phyloP scores from a whole-genome alignment of 2,888 invertebrate species.

The Stegana nigrithorax region DNA sequence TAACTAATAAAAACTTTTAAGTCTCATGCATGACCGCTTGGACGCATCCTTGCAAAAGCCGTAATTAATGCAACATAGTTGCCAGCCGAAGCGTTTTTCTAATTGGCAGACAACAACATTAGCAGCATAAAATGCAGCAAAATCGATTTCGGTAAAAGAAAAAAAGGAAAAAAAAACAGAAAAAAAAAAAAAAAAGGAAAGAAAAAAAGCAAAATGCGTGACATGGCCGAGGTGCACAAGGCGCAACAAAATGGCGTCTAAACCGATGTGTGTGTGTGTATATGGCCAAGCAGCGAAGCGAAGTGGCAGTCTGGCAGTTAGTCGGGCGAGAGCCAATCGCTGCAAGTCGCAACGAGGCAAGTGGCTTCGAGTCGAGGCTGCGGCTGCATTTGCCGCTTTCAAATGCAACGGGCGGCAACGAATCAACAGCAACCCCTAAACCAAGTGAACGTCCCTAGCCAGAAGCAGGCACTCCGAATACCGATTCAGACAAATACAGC shows the following conservation, averaged over 20 bases:
- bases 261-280: background rate
- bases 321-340: no score
- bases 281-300: no score
- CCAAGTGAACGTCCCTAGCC: slow-evolving; percentile 3
- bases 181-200: background rate
- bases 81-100: no score
- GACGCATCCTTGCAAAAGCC: no score
- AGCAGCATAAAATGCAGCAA: background rate
- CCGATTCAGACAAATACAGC: background rate
- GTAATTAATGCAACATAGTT: no score
- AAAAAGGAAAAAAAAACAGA: background rate
- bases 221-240: background rate
- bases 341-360: background rate
- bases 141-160: background rate
- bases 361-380: background rate
- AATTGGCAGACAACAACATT: no score
- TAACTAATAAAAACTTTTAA: no score
- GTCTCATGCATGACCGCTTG: no score
- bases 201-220: background rate
- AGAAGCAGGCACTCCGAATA: background rate
- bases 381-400: background rate
- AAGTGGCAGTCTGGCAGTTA: background rate
- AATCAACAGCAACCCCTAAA: slow-evolving; percentile 17
- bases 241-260: slow-evolving; percentile 7
- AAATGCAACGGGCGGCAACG: slow-evolving; percentile 1